A percentile compares a stretch with the other conserved stretches of the same genome.
Evolutionary conservation across 2,797 vertebrate species (phyloP).

Genomic region (Cynodonichthys magdalenae): DNA sequence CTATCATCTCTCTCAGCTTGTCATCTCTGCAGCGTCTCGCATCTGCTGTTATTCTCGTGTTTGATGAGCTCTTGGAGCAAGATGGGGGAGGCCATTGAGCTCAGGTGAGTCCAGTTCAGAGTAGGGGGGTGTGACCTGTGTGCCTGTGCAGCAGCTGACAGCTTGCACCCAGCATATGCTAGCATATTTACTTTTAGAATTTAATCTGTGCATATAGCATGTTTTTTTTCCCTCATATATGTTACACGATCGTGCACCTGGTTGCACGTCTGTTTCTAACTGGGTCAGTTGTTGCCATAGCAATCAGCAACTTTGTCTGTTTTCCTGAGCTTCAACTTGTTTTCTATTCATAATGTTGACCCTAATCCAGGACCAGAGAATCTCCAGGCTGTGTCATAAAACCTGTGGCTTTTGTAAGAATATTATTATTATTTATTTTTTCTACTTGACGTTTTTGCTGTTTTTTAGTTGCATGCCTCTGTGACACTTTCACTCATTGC

Average conservation of each 20-base stretch:
- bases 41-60: conserved; percentile 30
- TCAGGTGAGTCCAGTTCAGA: conserved; percentile 73
- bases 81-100: conserved; percentile 80
- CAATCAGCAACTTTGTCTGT: conserved; percentile 29
- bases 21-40: conserved; percentile 48
- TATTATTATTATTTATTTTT: conserved; percentile 3
- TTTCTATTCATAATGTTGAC: conserved; percentile 50
- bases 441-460: conserved; percentile 17
- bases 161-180: not conserved
- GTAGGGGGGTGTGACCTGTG: conserved; percentile 21
- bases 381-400: conserved; percentile 28
- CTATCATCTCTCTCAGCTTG: conserved; percentile 39
- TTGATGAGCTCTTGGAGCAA: conserved; percentile 74
- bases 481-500: conserved; percentile 49
- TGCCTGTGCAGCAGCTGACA: conserved; percentile 12
- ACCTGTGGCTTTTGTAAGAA: conserved; percentile 2
- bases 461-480: conserved; percentile 36
- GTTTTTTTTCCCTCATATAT: not conserved
- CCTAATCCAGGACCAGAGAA: conserved; percentile 35
- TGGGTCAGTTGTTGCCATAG: conserved; percentile 54
- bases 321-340: conserved; percentile 41
- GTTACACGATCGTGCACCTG: conserved; percentile 20
- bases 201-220: conserved; percentile 3
- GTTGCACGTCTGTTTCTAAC: conserved; percentile 46
- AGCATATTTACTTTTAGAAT: conserved; percentile 3